These are phyloP conservation scores for Acleris sparsana DNA, from an alignment of 2,888 invertebrate species.

Conservation along the genomic window DNA sequence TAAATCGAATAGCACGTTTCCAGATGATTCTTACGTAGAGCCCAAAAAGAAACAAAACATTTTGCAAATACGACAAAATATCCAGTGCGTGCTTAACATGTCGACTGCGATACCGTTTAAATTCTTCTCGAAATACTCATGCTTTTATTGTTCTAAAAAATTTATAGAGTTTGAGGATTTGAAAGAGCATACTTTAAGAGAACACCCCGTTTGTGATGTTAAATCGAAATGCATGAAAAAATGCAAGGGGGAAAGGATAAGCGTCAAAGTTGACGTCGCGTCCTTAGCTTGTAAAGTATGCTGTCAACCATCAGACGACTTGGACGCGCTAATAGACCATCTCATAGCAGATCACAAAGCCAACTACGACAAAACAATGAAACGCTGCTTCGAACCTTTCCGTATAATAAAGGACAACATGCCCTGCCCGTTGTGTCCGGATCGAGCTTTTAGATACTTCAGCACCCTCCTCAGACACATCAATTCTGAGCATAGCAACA, in stretches of 20 bases:
- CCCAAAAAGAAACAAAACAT: constrained; percentile 61
- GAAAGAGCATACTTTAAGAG: constrained; percentile 58
- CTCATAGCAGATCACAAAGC: constrained; percentile 63
- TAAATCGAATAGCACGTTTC: constrained; percentile 32
- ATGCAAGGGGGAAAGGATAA: constrained; percentile 69
- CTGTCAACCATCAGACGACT: constrained; percentile 49
- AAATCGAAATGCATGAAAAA: constrained; percentile 67
- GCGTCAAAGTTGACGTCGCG: constrained; percentile 68
- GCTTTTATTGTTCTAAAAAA: constrained; percentile 71
- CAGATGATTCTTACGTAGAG: constrained; percentile 43
- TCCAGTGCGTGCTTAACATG: constrained; percentile 71
- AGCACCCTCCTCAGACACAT: constrained; percentile 67
- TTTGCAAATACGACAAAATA: constrained; percentile 66
- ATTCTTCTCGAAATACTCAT: constrained; percentile 68
- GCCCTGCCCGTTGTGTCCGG: constrained; percentile 65
- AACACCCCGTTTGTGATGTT: constrained; percentile 68
- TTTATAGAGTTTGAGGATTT: constrained; percentile 69
- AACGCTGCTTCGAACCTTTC: constrained; percentile 67
- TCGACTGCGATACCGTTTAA: constrained; percentile 73
- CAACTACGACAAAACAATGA: constrained; percentile 63
- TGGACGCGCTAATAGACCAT: constrained; percentile 67
- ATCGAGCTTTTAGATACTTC: constrained; percentile 64
- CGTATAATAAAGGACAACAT: constrained; percentile 68
- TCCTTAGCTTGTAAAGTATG: constrained; percentile 65
- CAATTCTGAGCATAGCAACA: constrained; percentile 69